A percentile compares a stretch with the other conserved stretches of the same genome.
Evolutionary conservation across 23 tunicate genomes (phyloP).

Genomic region (Ciona savignyi): DNA sequence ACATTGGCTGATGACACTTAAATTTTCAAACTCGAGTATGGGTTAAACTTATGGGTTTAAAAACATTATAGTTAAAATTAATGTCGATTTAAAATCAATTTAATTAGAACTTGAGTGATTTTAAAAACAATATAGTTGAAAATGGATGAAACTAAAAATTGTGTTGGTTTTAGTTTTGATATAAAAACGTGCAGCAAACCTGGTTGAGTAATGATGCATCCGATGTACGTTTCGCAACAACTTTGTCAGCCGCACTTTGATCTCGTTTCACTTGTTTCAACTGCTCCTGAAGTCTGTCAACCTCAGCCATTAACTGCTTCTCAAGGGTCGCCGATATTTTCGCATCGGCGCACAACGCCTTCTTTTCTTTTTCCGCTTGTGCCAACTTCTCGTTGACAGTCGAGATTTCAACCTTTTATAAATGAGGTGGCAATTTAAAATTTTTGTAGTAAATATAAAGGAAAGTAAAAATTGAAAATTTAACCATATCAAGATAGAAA

Average conservation of each 20-base stretch:
- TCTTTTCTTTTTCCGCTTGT: neutral
- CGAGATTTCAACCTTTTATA: neutral
- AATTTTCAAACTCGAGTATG: too few relatives aligned
- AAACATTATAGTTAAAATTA: neutral
- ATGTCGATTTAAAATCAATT: neutral
- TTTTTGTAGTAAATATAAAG: too few relatives aligned
- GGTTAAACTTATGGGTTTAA: neutral
- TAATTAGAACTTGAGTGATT: neutral
- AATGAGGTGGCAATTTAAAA: too few relatives aligned
- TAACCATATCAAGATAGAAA: too few relatives aligned
- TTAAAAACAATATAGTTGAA: too few relatives aligned
- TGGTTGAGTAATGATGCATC: constrained; percentile 17
- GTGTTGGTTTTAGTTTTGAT: too few relatives aligned
- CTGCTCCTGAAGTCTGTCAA: constrained; percentile 23
- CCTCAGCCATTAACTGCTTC: constrained; percentile 29
- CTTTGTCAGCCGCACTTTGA: neutral
- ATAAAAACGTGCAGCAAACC: neutral
- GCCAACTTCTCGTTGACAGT: constrained; percentile 1
- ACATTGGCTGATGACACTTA: too few relatives aligned
- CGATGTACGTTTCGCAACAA: constrained; percentile 24
- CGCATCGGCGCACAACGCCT: neutral
- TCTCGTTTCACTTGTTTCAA: constrained; percentile 8
- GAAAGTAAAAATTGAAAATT: too few relatives aligned
- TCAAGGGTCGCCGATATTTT: constrained; percentile 19
- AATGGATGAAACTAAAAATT: too few relatives aligned